Evolutionary conservation across 2,888 invertebrate species (phyloP).

Genomic region (Idaea straminata): DNA sequence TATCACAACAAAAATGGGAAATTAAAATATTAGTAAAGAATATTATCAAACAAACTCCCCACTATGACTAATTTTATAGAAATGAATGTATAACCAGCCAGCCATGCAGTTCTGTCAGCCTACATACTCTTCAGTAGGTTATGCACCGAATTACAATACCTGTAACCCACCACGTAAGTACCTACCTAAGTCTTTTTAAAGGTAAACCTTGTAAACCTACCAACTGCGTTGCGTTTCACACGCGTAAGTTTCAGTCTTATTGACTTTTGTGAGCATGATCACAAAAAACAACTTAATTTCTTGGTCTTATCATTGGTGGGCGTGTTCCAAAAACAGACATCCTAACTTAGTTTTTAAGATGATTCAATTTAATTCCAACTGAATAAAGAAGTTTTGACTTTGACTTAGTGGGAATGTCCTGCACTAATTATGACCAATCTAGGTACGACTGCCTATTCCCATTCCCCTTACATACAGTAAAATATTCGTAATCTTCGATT

Average conservation of each 20-base stretch:
- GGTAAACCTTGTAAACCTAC: not conserved
- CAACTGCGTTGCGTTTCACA: constrained; percentile 13
- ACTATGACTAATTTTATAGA: constrained; percentile 6
- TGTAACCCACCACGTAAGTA: not conserved
- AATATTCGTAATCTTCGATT: too few species aligned
- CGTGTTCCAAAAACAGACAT: too few species aligned
- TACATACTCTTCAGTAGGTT: constrained; percentile 19
- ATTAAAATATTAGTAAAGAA: constrained; percentile 6
- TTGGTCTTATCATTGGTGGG: too few species aligned
- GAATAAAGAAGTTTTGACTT: too few species aligned
- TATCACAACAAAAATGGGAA: constrained; percentile 3
- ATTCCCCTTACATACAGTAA: too few species aligned
- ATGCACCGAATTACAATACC: constrained; percentile 14
- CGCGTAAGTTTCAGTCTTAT: constrained; percentile 23
- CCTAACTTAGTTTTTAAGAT: too few species aligned
- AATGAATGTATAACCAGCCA: constrained; percentile 22
- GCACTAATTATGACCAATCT: too few species aligned
- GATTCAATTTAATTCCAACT: too few species aligned
- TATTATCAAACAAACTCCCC: constrained; percentile 7
- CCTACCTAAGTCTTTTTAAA: not conserved
- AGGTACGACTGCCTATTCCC: too few species aligned
- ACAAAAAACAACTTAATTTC: too few species aligned
- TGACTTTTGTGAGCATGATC: too few species aligned
- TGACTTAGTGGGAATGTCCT: too few species aligned
- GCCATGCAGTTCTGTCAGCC: constrained; percentile 55